Base-by-base conservation (phyloP, 2,797 vertebrate genomes). In the Chiroxiphia lanceolata region DNA sequence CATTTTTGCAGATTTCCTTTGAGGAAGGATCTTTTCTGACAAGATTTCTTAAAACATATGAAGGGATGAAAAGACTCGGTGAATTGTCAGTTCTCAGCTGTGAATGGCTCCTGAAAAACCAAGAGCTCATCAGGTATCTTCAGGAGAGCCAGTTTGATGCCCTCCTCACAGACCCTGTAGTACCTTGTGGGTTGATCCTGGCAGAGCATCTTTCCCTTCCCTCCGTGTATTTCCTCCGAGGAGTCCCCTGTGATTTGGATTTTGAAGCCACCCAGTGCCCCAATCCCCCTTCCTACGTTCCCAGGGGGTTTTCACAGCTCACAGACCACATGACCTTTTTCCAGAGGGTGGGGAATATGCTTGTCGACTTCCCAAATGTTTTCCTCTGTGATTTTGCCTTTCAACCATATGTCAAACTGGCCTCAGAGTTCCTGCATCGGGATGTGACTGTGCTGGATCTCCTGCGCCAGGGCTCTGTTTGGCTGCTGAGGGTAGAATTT, bases 301-400 rank as follows among this genome's bases (percentile, higher is more conserved):
- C 99, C 26, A 98, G 97, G 44, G 3, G 60, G 1, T 92, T 98
- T 5, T 97, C 98, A 11, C 36, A 23, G 3, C 70, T 70, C 93
- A 95, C 98, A 8, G 98, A 99, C 63, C 97, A 0, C 31, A 99
- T 99, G 99, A 97, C 22, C 15, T 99, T 99, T 76, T 63, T 90
- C 6, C 95, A 99, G 83, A 96, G 98, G 18, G 78, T 98, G 36
- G 75, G 98, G 84, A 99, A 99, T 45, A 45, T 98, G 11, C 23
- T 99, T 34, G 97, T 97, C 53, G 96, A 94, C 5, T 19, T 95
- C 11, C 0, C 7, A 4, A 11, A 83, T 13, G 3, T 11, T 17
- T 84, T 95, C 2, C 13, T 98, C 15, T 98, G 98, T 74, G 60
- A 96, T 44, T 1, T 95, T 63, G 0, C 27, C 11, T 90, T 80